A percentile compares a stretch with the other conserved stretches of the same genome.
These are phyloP conservation scores for Metopolophium dirhodum DNA, from an alignment of 1,140 invertebrate species.

Conservation along the genomic window DNA sequence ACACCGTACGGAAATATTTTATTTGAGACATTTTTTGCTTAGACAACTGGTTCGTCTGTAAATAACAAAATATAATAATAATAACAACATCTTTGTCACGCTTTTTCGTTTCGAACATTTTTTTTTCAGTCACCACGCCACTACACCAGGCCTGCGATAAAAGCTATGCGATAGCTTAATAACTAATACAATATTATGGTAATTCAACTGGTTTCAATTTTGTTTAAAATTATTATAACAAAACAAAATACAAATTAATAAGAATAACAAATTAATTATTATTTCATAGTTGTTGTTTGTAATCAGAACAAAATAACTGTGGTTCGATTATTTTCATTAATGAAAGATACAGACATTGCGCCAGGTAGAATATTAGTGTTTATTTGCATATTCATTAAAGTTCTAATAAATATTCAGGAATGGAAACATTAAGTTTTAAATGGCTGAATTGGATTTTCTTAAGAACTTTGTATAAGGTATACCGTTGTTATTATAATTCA, in stretches of 20 bases:
- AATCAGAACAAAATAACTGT: neutral
- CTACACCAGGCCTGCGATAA: too few relatives aligned
- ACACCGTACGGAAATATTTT: too few relatives aligned
- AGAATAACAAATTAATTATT: neutral
- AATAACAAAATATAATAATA: too few relatives aligned
- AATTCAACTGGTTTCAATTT: neutral
- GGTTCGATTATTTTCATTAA: neutral
- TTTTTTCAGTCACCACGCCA: too few relatives aligned
- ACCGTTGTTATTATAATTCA: neutral
- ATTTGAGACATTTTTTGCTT: too few relatives aligned
- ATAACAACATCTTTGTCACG: too few relatives aligned
- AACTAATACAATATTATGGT: too few relatives aligned
- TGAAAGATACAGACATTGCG: neutral
- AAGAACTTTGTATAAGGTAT: neutral
- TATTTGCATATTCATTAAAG: constrained; percentile 28
- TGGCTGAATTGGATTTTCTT: neutral
- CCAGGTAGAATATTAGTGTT: neutral
- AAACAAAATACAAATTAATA: neutral
- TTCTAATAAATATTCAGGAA: neutral
- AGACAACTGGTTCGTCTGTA: too few relatives aligned
- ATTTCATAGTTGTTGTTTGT: neutral
- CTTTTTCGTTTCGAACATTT: too few relatives aligned
- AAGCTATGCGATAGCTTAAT: too few relatives aligned
- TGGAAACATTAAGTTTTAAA: neutral
- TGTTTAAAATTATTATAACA: neutral